Evolutionary conservation across 2,797 vertebrate genomes (phyloP).

Genomic region (Acridotheres tristis): DNA sequence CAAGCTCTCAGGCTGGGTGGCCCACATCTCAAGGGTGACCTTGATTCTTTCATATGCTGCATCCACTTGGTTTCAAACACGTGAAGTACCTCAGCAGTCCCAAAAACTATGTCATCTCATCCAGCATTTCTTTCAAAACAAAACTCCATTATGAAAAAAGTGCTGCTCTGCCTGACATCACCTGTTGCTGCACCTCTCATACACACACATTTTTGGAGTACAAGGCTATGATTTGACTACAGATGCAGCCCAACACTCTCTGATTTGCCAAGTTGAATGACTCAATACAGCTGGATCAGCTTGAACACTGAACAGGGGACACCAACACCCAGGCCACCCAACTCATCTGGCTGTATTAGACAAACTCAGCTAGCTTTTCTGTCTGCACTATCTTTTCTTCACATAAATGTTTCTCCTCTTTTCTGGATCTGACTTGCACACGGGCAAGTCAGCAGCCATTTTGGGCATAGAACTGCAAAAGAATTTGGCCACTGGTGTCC

Average conservation of each 20-base stretch:
- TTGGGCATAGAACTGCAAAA: not conserved
- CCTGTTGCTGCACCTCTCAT: not conserved
- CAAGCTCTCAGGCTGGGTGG: constrained; percentile 63
- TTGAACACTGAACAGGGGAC: not conserved
- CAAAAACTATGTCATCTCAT: not conserved
- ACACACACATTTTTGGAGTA: not conserved
- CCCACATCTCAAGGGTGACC: constrained; percentile 44
- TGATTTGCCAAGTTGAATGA: not conserved
- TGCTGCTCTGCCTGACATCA: not conserved
- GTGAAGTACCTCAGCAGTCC: not conserved
- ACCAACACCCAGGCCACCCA: not conserved
- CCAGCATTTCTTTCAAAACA: not conserved
- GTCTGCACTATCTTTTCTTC: not conserved
- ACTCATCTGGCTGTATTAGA: not conserved
- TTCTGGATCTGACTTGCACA: not conserved
- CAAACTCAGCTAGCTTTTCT: not conserved
- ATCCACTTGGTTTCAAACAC: not conserved
- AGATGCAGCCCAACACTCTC: not conserved
- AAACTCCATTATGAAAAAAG: not conserved
- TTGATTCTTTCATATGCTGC: not conserved
- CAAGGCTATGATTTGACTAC: not conserved
- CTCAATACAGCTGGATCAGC: not conserved
- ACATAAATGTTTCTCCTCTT: not conserved
- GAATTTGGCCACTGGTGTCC: not conserved
- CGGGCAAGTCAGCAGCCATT: not conserved